Evolutionary conservation across 2,113 vertebrate genomes (phyloP).

Genomic region (Nipponia nippon): DNA sequence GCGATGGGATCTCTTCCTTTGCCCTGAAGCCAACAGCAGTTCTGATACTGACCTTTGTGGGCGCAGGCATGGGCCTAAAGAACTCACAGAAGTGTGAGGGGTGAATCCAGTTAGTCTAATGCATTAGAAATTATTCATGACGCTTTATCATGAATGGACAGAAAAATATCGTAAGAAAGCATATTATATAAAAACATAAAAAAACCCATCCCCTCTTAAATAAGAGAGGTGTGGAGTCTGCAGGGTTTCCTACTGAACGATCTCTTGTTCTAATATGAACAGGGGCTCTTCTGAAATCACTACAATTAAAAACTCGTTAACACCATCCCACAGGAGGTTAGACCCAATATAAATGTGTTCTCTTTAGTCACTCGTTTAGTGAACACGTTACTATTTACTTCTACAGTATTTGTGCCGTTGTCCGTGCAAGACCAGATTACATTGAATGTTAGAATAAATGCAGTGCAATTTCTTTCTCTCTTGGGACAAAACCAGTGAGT

Average conservation of each 20-base stretch:
- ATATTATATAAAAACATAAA: neutral
- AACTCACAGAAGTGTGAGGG: neutral
- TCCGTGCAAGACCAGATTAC: constrained; percentile 41
- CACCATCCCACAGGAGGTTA: neutral
- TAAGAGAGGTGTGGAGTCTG: neutral
- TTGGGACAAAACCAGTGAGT: constrained; percentile 34
- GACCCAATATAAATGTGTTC: neutral
- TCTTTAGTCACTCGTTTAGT: neutral
- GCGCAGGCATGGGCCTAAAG: neutral
- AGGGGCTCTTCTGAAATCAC: neutral
- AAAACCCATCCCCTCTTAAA: neutral
- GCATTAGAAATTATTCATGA: neutral
- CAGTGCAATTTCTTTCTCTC: constrained; percentile 42
- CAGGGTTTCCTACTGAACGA: neutral
- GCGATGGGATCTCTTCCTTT: neutral
- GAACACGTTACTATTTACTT: neutral
- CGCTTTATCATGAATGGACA: neutral
- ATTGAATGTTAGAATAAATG: neutral
- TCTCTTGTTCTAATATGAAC: neutral
- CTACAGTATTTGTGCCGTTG: neutral
- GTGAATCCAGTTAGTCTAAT: neutral
- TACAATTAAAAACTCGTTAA: neutral
- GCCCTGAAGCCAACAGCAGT: neutral
- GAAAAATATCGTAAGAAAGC: neutral
- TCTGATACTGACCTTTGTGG: neutral